phyloP scores from a whole-genome alignment of 2,888 invertebrate species.

The Lasioglossum leucozonium region DNA sequence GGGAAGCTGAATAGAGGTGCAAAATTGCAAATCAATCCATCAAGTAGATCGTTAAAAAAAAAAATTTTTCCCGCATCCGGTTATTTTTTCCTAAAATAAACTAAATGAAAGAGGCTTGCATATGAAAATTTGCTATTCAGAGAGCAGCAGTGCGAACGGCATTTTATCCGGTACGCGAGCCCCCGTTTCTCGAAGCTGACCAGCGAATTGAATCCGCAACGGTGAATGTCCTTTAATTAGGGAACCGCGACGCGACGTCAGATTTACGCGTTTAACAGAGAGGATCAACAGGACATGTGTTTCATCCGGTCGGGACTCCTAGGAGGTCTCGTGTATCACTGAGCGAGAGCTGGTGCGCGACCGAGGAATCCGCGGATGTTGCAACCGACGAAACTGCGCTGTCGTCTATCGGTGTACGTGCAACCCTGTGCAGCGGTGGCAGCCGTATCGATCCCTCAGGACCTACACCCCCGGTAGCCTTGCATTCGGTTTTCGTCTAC shows the following conservation, averaged over 20 bases:
- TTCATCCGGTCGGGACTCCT: background rate
- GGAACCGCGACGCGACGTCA: background rate
- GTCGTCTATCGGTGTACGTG: slow-evolving; percentile 62
- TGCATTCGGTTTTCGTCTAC: slow-evolving; percentile 65
- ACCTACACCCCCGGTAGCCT: slow-evolving; percentile 62
- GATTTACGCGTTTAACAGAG: background rate
- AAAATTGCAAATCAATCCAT: background rate
- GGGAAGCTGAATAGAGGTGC: background rate
- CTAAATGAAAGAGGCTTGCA: background rate
- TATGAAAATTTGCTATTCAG: background rate
- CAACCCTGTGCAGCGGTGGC: slow-evolving; percentile 62
- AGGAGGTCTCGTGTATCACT: background rate
- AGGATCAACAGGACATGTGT: slow-evolving; percentile 21
- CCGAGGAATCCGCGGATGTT: slow-evolving; percentile 37
- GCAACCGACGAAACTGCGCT: slow-evolving; percentile 41
- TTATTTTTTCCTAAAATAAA: background rate
- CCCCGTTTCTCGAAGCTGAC: background rate
- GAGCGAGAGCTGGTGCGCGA: background rate
- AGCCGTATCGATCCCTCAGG: slow-evolving; percentile 78
- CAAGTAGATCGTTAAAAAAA: background rate
- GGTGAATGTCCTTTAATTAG: background rate
- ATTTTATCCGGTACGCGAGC: background rate
- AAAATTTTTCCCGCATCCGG: no score
- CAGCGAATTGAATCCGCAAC: background rate
- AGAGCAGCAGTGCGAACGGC: background rate